phyloP scores from a whole-genome alignment of 2,797 vertebrate species.

The Enteromius argenteus region DNA sequence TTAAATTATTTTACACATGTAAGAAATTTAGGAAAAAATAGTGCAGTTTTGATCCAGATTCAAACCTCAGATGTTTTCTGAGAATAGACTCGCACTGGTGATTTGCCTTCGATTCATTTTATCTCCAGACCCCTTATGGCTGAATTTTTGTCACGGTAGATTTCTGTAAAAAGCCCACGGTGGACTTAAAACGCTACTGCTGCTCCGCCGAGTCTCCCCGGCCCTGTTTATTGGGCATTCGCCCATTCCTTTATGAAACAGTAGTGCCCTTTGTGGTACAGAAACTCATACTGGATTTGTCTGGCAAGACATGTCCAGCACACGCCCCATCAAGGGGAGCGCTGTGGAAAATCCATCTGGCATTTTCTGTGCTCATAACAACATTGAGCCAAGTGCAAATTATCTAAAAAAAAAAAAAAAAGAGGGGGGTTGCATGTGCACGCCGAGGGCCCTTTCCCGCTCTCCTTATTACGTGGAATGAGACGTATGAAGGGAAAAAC shows the following conservation, averaged over 20 bases:
- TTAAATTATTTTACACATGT: conserved; percentile 42
- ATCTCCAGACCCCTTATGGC: conserved; percentile 24
- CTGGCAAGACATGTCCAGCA: conserved; percentile 63
- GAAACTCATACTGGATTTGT: conserved; percentile 64
- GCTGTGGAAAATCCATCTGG: conserved; percentile 81
- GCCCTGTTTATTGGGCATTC: conserved; percentile 48
- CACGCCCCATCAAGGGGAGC: conserved; percentile 74
- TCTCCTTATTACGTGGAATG: conserved; percentile 34
- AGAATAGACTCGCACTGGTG: conserved; percentile 3
- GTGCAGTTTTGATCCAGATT: background rate
- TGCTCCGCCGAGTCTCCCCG: conserved; percentile 44
- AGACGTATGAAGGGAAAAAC: conserved; percentile 40
- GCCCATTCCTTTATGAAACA: conserved; percentile 62
- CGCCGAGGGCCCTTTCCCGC: conserved; percentile 16
- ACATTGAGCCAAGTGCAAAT: conserved; percentile 66
- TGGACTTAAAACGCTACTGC: conserved; percentile 46
- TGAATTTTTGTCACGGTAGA: conserved; percentile 53
- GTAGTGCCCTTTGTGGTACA: conserved; percentile 65
- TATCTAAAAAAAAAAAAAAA: conserved; percentile 46
- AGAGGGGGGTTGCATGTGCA: conserved; percentile 43
- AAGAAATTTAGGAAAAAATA: conserved; percentile 6
- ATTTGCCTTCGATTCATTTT: conserved; percentile 47
- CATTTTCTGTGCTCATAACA: conserved; percentile 63
- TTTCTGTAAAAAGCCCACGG: conserved; percentile 42
- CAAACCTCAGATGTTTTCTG: conserved; percentile 31